Conservation (phyloP, 2,797 vertebrate genomes). For the Leptodactylus fallax region DNA sequence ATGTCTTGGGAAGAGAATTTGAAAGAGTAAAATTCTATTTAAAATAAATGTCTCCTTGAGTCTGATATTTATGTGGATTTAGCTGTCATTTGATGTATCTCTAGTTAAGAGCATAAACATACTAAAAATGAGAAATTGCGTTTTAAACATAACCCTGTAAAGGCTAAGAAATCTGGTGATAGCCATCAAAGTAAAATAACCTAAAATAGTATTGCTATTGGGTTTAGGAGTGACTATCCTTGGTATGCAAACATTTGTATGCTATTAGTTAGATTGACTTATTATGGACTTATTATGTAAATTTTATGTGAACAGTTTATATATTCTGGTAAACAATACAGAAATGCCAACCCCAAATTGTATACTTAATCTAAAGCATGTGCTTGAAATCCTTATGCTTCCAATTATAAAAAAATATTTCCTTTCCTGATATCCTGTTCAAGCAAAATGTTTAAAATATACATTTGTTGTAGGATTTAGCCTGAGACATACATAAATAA, state of each 20-base stretch:
- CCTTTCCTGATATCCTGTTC: slow-evolving; percentile 52
- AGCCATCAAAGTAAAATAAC: slow-evolving; percentile 29
- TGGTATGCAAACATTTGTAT: slow-evolving; percentile 57
- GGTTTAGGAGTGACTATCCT: slow-evolving; percentile 10
- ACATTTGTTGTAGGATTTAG: slow-evolving; percentile 44
- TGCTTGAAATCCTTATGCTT: slow-evolving; percentile 46
- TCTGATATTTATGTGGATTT: slow-evolving; percentile 5
- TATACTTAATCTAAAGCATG: slow-evolving; percentile 59
- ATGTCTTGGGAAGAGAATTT: background rate
- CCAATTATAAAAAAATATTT: slow-evolving; percentile 61
- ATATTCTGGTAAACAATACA: slow-evolving; percentile 62
- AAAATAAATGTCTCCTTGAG: slow-evolving; percentile 37
- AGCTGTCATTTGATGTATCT: slow-evolving; percentile 8
- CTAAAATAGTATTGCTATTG: slow-evolving; percentile 26
- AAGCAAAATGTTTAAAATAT: slow-evolving; percentile 60
- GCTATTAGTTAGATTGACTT: slow-evolving; percentile 60
- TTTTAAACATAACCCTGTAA: slow-evolving; percentile 42
- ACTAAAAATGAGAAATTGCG: slow-evolving; percentile 30
- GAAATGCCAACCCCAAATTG: slow-evolving; percentile 58
- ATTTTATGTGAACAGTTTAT: slow-evolving; percentile 62
- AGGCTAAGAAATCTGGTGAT: slow-evolving; percentile 19
- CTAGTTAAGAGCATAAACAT: background rate
- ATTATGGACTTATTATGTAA: slow-evolving; percentile 61
- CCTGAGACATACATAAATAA: slow-evolving; percentile 43
- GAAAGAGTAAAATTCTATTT: background rate